These are phyloP conservation scores for Pipistrellus pipistrellus DNA, from an alignment of 2,797 vertebrate genomes.

Conservation along the genomic window DNA sequence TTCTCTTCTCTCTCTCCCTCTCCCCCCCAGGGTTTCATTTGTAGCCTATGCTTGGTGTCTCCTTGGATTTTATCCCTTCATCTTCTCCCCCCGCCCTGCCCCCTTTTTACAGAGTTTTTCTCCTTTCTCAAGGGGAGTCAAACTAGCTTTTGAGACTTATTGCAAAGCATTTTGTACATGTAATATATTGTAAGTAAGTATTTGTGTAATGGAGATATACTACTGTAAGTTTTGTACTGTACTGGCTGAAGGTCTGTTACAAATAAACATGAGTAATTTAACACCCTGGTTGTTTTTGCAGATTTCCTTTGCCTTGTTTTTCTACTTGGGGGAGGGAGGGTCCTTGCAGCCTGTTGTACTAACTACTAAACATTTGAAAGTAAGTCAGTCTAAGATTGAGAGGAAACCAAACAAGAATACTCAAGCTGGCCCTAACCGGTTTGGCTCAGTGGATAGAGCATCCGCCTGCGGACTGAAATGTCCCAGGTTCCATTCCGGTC, in stretches of 20 bases:
- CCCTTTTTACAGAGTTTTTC: slow-evolving; percentile 79
- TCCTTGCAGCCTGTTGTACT: background rate
- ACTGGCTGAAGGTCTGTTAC: slow-evolving; percentile 94
- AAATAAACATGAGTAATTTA: slow-evolving; percentile 93
- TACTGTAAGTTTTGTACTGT: slow-evolving; percentile 97
- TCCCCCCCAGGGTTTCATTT: slow-evolving; percentile 81
- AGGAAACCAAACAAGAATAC: slow-evolving; percentile 1
- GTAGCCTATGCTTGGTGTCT: slow-evolving; percentile 83
- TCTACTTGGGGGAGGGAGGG: background rate
- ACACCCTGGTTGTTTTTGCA: slow-evolving; percentile 77
- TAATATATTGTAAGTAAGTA: slow-evolving; percentile 94
- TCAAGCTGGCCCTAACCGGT: background rate
- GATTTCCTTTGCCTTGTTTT: slow-evolving; percentile 64
- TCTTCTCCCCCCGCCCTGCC: background rate
- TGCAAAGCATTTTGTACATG: slow-evolving; percentile 93
- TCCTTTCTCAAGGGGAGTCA: slow-evolving; percentile 88
- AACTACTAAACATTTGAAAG: slow-evolving; percentile 33
- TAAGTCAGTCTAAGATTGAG: slow-evolving; percentile 19
- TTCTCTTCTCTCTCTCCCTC: slow-evolving; percentile 72
- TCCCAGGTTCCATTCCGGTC: too few relatives aligned
- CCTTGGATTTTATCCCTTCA: slow-evolving; percentile 72
- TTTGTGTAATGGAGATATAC: slow-evolving; percentile 93
- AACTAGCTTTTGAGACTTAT: slow-evolving; percentile 92
- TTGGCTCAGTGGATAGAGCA: too few relatives aligned
- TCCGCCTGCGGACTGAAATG: too few relatives aligned